phyloP scores from a whole-genome alignment of 1,140 invertebrate species.

The Theocolax elegans region DNA sequence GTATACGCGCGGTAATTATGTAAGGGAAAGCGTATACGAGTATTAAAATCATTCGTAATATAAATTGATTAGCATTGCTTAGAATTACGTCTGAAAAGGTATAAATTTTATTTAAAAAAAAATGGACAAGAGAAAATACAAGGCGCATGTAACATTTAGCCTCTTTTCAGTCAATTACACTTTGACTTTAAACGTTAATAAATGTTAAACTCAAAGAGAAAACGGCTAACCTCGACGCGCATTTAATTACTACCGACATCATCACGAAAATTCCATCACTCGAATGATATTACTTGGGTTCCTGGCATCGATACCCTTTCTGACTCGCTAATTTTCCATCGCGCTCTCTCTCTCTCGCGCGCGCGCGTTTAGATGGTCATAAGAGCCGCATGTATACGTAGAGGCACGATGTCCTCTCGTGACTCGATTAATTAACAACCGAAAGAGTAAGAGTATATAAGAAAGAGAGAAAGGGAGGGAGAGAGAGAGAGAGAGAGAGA shows the following conservation, averaged over 20 bases:
- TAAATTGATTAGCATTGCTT: too few relatives aligned
- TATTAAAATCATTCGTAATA: too few relatives aligned
- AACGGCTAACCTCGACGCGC: too few relatives aligned
- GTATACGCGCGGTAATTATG: too few relatives aligned
- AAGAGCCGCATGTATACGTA: background rate
- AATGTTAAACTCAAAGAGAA: too few relatives aligned
- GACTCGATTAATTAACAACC: conserved; percentile 40
- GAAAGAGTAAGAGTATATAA: conserved; percentile 37
- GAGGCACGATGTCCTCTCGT: conserved; percentile 6
- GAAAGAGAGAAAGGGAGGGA: conserved; percentile 40
- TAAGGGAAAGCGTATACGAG: too few relatives aligned
- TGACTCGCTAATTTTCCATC: conserved; percentile 33
- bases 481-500: conserved; percentile 43
- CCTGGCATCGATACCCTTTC: conserved; percentile 23
- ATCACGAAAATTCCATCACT: conserved; percentile 8
- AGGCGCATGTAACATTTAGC: conserved; percentile 5
- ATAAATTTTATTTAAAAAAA: too few relatives aligned
- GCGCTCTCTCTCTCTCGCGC: background rate
- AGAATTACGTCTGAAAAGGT: too few relatives aligned
- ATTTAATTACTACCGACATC: conserved; percentile 21
- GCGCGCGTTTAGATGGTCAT: background rate
- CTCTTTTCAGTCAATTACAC: conserved; percentile 15
- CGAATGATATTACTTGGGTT: background rate
- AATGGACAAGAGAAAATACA: too few relatives aligned
- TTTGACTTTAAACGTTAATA: background rate